Percentiles rank a stretch among this genome's conserved stretches.
Evolutionary conservation across 1,140 invertebrate species (phyloP).

Genomic region (Triops cancriformis): DNA sequence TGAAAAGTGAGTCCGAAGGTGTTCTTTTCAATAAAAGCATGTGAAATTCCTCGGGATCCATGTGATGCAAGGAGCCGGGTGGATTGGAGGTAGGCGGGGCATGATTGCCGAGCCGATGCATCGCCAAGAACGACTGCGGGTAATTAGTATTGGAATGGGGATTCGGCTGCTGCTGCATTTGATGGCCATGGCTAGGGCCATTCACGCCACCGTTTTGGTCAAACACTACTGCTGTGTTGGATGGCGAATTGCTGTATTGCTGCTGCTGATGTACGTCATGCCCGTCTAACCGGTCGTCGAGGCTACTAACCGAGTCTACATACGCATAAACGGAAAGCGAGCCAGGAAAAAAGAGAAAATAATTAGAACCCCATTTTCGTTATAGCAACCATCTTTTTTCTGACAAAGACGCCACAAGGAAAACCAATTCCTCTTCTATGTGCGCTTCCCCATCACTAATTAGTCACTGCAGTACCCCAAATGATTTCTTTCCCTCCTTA

Average conservation of each 20-base stretch:
- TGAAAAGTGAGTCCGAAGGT: conserved; percentile 18
- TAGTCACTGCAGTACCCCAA: neutral
- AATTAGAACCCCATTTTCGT: neutral
- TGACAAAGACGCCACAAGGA: neutral
- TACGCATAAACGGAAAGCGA: neutral
- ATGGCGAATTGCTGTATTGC: neutral
- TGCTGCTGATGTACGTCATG: conserved; percentile 3
- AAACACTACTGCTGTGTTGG: neutral
- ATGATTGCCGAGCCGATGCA: conserved; percentile 15
- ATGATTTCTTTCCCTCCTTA: conserved; percentile 5
- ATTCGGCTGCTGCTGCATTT: conserved; percentile 5
- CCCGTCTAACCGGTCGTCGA: neutral
- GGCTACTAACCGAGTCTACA: neutral
- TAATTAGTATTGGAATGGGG: conserved; percentile 10
- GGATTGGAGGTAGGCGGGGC: conserved; percentile 2
- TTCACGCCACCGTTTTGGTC: neutral
- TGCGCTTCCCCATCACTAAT: neutral
- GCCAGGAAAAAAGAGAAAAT: neutral
- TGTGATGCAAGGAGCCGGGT: conserved; percentile 15
- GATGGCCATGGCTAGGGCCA: conserved; percentile 11
- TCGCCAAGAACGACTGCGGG: conserved; percentile 7
- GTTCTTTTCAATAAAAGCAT: conserved; percentile 18
- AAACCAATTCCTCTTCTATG: neutral
- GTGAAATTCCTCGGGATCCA: conserved; percentile 6
- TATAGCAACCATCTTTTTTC: neutral